Evolutionary conservation across 2,113 vertebrate genomes (phyloP), one percentile per base, ranked within the genome.

Genomic region (Halichoerus grypus): DNA sequence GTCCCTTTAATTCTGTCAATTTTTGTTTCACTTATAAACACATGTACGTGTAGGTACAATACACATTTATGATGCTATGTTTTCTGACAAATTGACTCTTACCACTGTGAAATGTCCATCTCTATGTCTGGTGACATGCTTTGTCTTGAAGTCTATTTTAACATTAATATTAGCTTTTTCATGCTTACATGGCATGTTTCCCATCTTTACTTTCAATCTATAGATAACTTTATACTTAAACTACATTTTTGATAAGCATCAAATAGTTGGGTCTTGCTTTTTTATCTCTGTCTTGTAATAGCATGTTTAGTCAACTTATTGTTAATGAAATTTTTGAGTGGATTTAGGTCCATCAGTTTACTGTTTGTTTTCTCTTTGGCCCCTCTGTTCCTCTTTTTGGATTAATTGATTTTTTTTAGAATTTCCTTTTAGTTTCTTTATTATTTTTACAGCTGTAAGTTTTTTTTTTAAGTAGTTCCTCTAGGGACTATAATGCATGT

Each of bases 301-400:
- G 46, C 61, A 16, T 19, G 21, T 61, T 80, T 21, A 67, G 16
- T 55, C 16, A 19, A 82, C n/a, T 65, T 88, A 77, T 14, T 69
- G 67, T 77, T 51, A 93, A 69, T 69, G 49, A 15, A 77, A 77
- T 77, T 76, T 51, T 83, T 57, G 65, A 88, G 4, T 49, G 24
- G 5, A 15, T 65, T 65, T 83, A 96, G 28, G 42, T 13, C 22
- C 9, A 57, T 4, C 28, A 18, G 7, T 65, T 72, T 81, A 65
- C 18, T 92, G 26, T 72, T 88, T 36, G 33, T 82, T 92, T 95
- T 91, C 59, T 95, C 26, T 53, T 88, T 55, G 10, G 28, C 36
- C 21, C 31, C 24, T 81, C 76, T 86, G 15, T 15, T 74, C 42
- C 19, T 72, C 71, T 55, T 53, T 42, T 74, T 31, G 77, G 42